Evolutionary conservation across 2,113 vertebrate species (phyloP).

Genomic region (Cichladusa arquata): DNA sequence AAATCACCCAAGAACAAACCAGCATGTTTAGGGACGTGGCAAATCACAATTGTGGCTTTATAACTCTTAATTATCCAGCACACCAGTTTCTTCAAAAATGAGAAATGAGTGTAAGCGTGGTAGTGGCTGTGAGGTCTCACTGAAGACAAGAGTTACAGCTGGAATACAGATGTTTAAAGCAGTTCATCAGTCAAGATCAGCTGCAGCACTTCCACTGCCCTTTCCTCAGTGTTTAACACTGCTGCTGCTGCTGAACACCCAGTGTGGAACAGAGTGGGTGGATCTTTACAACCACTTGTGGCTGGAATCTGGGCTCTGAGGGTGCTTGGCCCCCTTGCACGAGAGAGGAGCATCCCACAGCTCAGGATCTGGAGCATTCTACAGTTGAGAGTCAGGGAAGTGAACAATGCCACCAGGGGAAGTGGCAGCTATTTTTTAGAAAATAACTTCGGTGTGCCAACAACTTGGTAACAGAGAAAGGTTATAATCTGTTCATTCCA

Average conservation of each 20-base stretch:
- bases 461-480: background rate
- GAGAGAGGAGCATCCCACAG: background rate
- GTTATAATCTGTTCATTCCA: background rate
- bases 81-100: background rate
- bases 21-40: background rate
- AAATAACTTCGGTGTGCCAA: background rate
- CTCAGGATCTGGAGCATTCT: background rate
- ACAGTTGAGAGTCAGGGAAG: background rate
- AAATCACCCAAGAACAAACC: background rate
- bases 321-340: too few relatives aligned
- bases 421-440: background rate
- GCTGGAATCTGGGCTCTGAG: background rate
- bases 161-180: background rate
- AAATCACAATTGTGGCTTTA: background rate
- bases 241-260: background rate
- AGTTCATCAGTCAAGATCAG: accelerated
- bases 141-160: background rate
- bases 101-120: too few relatives aligned
- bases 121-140: background rate
- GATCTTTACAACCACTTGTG: too few relatives aligned
- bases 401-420: background rate
- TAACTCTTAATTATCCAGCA: background rate
- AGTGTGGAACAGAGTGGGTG: too few relatives aligned
- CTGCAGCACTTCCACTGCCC: background rate
- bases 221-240: too few relatives aligned